Conservation (phyloP, 2,797 vertebrate genomes). For the Mionectes olivaceus region DNA sequence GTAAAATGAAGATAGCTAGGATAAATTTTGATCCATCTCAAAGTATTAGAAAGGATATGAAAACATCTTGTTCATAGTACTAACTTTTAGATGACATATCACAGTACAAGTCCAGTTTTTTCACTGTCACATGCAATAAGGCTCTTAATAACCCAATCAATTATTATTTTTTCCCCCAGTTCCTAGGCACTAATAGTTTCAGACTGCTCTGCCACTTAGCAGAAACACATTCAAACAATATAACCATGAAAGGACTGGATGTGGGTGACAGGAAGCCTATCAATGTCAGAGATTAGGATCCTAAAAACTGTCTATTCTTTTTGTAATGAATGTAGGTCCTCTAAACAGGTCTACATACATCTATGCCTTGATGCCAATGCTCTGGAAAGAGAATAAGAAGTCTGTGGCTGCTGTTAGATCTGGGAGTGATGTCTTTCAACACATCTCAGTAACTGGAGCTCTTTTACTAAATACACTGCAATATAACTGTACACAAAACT, state of each 20-base stretch:
- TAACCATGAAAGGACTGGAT: background rate
- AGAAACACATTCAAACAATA: background rate
- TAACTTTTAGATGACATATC: slow-evolving; percentile 62
- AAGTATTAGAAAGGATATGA: slow-evolving; percentile 60
- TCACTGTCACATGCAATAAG: slow-evolving; percentile 25
- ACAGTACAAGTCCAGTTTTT: slow-evolving; percentile 3
- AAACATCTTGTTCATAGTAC: slow-evolving; percentile 67
- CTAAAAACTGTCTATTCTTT: background rate
- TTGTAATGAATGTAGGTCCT: background rate
- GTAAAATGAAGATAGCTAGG: slow-evolving; percentile 64
- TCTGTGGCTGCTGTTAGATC: background rate
- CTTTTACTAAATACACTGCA: background rate
- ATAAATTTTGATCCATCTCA: slow-evolving; percentile 53
- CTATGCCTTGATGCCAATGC: background rate
- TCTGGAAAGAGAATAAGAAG: background rate
- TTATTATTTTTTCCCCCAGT: background rate
- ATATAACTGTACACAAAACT: background rate
- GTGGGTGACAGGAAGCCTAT: background rate
- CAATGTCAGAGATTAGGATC: background rate
- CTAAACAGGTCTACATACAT: background rate
- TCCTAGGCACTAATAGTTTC: background rate
- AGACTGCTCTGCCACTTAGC: background rate
- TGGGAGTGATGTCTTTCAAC: background rate
- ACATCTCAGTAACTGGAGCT: background rate
- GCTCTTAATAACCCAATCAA: slow-evolving; percentile 27